Evolutionary conservation across 2,113 vertebrate genomes (phyloP), one percentile per base, ranked within the genome.

Genomic region (Sardina pilchardus): DNA sequence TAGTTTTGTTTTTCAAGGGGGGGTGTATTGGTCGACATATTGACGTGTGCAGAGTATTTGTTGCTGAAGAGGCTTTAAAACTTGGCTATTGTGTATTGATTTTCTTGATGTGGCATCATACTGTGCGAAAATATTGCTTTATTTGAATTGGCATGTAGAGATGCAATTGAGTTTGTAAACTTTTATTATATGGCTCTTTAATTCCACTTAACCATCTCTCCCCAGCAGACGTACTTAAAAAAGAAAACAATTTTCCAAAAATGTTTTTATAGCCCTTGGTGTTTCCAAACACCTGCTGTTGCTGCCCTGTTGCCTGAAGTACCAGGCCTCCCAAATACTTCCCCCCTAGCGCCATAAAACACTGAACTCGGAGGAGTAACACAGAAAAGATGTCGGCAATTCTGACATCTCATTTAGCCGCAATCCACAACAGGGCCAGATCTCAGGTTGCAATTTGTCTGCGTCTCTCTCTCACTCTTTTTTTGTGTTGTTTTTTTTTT

Each of bases 271-370:
- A 2, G 67, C 67, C 14, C 67, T 75, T 34, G 14, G 67, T 75
- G 67, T 75, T 75, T 75, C 67, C 67, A 75, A 75, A 75, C 67
- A 75, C 67, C 67, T 75, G 67, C 67, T 75, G 67, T 75, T 75
- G 67, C 30, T 75, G 67, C 34, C 26, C 67, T 17, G 30, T 75
- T 75, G 63, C 63, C 26, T 26, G 30, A 75, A 75, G 67, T 75
- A 34, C 67, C 67, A 34, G 67, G 67, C 30, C 67, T 34, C 67
- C 67, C 30, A 14, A 75, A 75, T 75, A 34, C 21, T 75, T 75
- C 67, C 30, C 67, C 30, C 36, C 8, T 4, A 75, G 67, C 30
- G 30, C 67, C 67, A 36, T 75, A 75, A 34, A 75, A 75, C 67
- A 75, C 67, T 36, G 67, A 75, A 36, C 67, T 14, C 9, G 34